phyloP scores from a whole-genome alignment of 2,113 vertebrate genomes.

The Lophius piscatorius region DNA sequence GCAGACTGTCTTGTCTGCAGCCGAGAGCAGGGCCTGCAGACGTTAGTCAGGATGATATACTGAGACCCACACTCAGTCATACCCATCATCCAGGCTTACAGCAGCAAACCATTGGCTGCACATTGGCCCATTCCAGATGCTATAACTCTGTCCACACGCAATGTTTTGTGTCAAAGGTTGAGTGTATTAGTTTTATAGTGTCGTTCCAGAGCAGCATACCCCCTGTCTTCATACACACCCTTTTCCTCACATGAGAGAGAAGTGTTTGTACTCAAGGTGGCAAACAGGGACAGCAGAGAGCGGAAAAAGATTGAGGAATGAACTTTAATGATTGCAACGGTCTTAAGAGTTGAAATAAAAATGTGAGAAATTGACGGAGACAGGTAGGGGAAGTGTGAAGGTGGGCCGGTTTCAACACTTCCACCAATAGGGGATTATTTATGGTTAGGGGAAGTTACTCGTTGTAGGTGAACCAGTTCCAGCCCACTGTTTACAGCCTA shows the following conservation, averaged over 20 bases:
- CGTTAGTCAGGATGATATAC: constrained; percentile 59
- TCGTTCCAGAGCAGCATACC: not conserved
- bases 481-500: constrained; percentile 51
- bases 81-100: constrained; percentile 37
- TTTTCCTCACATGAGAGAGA: not conserved
- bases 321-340: constrained; percentile 13
- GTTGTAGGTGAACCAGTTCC: constrained; percentile 52
- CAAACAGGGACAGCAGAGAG: not conserved
- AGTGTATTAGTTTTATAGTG: constrained; percentile 39
- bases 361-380: constrained; percentile 3
- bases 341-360: not conserved
- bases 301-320: not conserved
- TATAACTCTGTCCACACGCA: constrained; percentile 39
- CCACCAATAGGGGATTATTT: constrained; percentile 41
- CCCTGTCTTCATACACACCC: constrained; percentile 6
- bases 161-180: constrained; percentile 46
- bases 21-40: constrained; percentile 26
- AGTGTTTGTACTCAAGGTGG: constrained; percentile 4
- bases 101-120: constrained; percentile 26
- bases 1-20: constrained; percentile 37
- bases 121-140: constrained; percentile 43
- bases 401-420: constrained; percentile 1
- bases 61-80: constrained; percentile 10
- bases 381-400: constrained; percentile 3
- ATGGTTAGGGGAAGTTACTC: constrained; percentile 53